Evolutionary conservation across 2,113 vertebrate genomes (phyloP).

Genomic region (Colaptes auratus): DNA sequence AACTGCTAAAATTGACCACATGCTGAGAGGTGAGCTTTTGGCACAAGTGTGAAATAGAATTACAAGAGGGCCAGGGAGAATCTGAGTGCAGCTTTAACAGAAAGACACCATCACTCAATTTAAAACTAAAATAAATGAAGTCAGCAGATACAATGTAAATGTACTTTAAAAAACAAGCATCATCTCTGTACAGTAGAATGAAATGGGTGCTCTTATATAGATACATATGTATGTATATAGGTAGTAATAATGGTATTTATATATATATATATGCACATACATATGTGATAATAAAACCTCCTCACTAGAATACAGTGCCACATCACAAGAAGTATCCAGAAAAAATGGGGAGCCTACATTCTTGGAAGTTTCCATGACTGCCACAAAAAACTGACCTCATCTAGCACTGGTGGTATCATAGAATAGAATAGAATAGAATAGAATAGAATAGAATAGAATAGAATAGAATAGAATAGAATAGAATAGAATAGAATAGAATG

Average conservation of each 20-base stretch:
- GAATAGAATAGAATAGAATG: too few relatives aligned
- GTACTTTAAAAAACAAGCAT: not conserved
- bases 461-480: too few relatives aligned
- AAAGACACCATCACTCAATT: fast-evolving
- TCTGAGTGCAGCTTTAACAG: not conserved
- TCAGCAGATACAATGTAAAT: not conserved
- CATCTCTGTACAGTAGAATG: not conserved
- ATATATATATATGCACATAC: too few relatives aligned
- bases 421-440: too few relatives aligned
- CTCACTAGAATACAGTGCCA: fast-evolving
- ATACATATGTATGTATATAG: not conserved
- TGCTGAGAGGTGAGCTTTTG: not conserved
- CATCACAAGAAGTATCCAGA: not conserved
- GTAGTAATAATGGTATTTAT: not conserved
- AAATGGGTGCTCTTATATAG: not conserved
- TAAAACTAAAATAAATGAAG: not conserved
- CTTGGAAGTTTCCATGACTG: too few relatives aligned
- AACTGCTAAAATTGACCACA: not conserved
- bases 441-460: too few relatives aligned
- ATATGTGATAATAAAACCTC: not conserved
- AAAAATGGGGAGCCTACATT: not conserved
- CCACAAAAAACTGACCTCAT: too few relatives aligned
- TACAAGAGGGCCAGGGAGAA: not conserved
- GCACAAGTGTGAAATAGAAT: not conserved
- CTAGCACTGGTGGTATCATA: too few relatives aligned